phyloP scores from a whole-genome alignment of 1,140 invertebrate species.

The Limonius californicus region DNA sequence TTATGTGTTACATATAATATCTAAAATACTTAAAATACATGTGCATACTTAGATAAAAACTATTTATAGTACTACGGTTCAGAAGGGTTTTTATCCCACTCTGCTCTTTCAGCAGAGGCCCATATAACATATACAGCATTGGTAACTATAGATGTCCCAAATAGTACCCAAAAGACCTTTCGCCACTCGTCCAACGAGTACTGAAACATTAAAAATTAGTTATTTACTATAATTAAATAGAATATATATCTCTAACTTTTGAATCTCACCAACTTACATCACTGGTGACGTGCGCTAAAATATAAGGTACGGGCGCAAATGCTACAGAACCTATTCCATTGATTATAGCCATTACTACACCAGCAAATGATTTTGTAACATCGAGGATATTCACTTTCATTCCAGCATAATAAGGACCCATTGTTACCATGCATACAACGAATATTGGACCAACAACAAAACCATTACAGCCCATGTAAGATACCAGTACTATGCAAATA shows the following conservation, averaged over 20 bases:
- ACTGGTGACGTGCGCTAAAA: constrained; percentile 66
- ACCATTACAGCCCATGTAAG: constrained; percentile 2
- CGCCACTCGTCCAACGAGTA: constrained; percentile 14
- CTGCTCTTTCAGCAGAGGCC: no score
- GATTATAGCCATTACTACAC: constrained; percentile 73
- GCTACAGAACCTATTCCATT: constrained; percentile 77
- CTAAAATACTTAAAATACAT: no score
- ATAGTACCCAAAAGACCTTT: constrained; percentile 16
- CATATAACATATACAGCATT: constrained; percentile 18
- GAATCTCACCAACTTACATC: no score
- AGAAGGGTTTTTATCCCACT: no score
- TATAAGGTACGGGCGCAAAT: constrained; percentile 71
- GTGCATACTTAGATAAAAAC: no score
- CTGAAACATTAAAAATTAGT: not conserved
- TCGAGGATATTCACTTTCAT: constrained; percentile 76
- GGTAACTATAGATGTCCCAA: constrained; percentile 6
- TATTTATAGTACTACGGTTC: no score
- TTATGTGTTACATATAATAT: no score
- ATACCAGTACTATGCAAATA: constrained; percentile 1
- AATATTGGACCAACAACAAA: not conserved
- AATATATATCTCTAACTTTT: no score
- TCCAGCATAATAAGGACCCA: constrained; percentile 69
- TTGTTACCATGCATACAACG: constrained; percentile 34
- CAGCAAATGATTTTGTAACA: constrained; percentile 76
- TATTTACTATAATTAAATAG: not conserved